A percentile compares a stretch with the other conserved stretches of the same genome.
Conservation (phyloP, 2,113 vertebrate species). For the Polypterus bichir region DNA sequence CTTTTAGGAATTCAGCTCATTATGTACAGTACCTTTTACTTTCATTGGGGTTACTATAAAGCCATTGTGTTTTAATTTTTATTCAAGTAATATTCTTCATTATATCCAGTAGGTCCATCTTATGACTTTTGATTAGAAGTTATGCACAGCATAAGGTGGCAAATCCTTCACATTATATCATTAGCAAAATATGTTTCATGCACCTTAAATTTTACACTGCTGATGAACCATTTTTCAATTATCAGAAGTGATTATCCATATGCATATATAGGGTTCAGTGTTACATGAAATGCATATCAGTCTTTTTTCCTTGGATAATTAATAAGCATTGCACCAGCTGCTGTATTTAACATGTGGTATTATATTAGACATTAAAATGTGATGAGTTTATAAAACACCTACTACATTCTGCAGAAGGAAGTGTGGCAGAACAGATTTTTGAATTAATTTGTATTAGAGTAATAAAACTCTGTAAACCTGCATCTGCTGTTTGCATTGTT, state of each 20-base stretch:
- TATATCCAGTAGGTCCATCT: no score
- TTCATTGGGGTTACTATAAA: no score
- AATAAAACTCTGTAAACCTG: conserved; percentile 1
- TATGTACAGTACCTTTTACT: no score
- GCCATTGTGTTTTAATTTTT: no score
- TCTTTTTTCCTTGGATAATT: conserved; percentile 1
- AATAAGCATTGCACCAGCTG: neutral
- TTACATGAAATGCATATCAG: neutral
- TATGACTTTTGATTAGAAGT: no score
- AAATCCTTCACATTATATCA: no score
- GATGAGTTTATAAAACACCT: conserved; percentile 8
- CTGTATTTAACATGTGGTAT: neutral
- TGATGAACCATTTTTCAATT: neutral
- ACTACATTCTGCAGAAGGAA: conserved; percentile 1
- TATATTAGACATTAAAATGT: conserved; percentile 1
- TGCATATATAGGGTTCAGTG: neutral
- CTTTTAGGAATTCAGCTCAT: no score
- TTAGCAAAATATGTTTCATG: no score
- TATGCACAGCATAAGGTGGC: no score
- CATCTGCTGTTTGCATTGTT: conserved; percentile 6
- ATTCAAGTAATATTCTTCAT: no score
- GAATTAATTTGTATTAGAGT: conserved; percentile 1
- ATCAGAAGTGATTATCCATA: neutral
- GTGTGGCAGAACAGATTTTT: conserved; percentile 3
- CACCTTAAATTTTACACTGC: no score